Conservation (phyloP, 1,140 invertebrate species). For the Subanguina moxae region DNA sequence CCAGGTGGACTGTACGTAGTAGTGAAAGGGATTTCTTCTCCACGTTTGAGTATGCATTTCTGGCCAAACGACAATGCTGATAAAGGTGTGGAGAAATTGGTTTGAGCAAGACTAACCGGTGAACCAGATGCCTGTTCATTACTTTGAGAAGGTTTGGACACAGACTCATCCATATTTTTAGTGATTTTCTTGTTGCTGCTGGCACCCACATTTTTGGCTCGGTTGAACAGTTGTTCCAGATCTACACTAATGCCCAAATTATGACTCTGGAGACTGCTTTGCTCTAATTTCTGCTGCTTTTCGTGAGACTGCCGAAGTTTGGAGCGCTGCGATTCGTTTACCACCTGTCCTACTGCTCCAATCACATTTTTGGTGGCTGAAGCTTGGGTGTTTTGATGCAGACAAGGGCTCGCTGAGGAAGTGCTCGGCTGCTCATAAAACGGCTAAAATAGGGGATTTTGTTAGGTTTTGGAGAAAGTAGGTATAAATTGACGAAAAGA, state of each 20-base stretch:
- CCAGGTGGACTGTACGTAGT: too few relatives aligned
- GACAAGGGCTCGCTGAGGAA: not conserved
- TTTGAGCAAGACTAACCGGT: too few relatives aligned
- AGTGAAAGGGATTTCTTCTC: too few relatives aligned
- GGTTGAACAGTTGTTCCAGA: not conserved
- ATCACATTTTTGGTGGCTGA: not conserved
- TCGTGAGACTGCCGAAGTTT: not conserved
- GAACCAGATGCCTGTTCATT: too few relatives aligned
- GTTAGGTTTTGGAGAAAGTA: not conserved
- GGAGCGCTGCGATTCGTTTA: conserved; percentile 5
- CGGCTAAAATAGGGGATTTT: not conserved
- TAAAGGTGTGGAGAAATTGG: too few relatives aligned
- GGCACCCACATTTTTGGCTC: too few relatives aligned
- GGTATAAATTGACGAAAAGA: not conserved
- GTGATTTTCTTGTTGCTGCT: too few relatives aligned
- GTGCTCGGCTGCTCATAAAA: conserved; percentile 2
- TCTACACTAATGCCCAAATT: not conserved
- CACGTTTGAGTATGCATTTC: too few relatives aligned
- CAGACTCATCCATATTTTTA: too few relatives aligned
- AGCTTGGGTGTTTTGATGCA: not conserved
- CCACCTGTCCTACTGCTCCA: not conserved
- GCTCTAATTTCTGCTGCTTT: not conserved
- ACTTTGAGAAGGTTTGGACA: too few relatives aligned
- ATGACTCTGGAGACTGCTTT: conserved; percentile 1
- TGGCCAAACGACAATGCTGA: too few relatives aligned